Percentiles rank a stretch among this genome's conserved stretches.
phyloP scores from a whole-genome alignment of 2,797 vertebrate genomes.

The Tachyglossus aculeatus region DNA sequence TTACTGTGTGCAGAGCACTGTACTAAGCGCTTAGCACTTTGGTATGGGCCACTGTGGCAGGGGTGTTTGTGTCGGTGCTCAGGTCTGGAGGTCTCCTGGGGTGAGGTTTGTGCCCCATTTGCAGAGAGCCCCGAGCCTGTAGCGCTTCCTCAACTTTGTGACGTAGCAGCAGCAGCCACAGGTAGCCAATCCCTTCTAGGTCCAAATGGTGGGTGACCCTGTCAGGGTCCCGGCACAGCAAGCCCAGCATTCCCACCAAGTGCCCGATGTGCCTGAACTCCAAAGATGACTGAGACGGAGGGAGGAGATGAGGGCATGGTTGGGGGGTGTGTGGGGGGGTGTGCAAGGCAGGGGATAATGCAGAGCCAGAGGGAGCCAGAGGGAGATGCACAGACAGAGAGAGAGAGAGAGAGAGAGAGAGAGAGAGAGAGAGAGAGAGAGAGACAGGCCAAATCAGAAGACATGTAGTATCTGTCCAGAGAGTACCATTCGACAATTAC shows the following conservation, averaged over 20 bases:
- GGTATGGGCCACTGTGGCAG: not conserved
- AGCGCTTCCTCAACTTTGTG: constrained; percentile 37
- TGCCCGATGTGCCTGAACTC: constrained; percentile 11
- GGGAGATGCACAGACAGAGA: not conserved
- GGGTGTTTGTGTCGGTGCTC: rapidly evolving
- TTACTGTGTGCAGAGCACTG: too few species aligned
- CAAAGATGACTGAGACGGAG: constrained; percentile 6
- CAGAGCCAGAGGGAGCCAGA: not conserved
- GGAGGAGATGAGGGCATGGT: not conserved
- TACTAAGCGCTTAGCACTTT: too few species aligned
- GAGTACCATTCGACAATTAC: too few species aligned
- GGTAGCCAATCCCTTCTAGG: constrained; percentile 6
- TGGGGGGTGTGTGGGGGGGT: too few species aligned
- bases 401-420: not conserved
- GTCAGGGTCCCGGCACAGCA: constrained; percentile 40
- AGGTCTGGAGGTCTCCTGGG: too few species aligned
- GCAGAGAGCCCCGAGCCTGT: too few species aligned
- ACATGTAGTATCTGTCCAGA: too few species aligned
- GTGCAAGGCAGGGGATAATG: not conserved
- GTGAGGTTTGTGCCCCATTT: too few species aligned
- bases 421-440: too few species aligned
- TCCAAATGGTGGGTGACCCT: not conserved
- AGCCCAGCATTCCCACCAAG: constrained; percentile 34
- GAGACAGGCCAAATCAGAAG: too few species aligned
- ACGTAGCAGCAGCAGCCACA: constrained; percentile 21